Percentiles rank a stretch among this genome's conserved stretches.
Conservation (phyloP, 2,888 invertebrate species). For the Odontocolon sp. region DNA sequence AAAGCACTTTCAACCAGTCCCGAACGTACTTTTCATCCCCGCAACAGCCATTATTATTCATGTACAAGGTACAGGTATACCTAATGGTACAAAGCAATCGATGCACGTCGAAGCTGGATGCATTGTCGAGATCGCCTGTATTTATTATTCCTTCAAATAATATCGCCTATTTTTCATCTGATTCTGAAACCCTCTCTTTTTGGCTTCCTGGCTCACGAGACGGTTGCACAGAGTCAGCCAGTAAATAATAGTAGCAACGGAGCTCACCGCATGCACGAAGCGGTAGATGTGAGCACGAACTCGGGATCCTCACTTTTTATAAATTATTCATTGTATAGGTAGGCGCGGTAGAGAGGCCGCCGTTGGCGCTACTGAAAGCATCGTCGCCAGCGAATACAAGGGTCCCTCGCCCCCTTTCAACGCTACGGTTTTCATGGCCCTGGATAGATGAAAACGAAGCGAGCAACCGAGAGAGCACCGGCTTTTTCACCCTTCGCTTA, state of each 20-base stretch:
- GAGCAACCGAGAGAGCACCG: slow-evolving; percentile 51
- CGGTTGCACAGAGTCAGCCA: too few relatives aligned
- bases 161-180: too few relatives aligned
- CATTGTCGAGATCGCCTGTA: too few relatives aligned
- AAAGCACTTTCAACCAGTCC: too few relatives aligned
- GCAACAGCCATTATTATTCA: too few relatives aligned
- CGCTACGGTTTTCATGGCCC: slow-evolving; percentile 54
- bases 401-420: slow-evolving; percentile 42
- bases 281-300: slow-evolving; percentile 39
- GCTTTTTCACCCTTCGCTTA: slow-evolving; percentile 66
- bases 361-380: slow-evolving; percentile 46
- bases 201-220: too few relatives aligned
- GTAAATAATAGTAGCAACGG: background rate
- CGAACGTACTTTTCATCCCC: too few relatives aligned
- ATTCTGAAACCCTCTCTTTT: too few relatives aligned
- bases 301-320: slow-evolving; percentile 59
- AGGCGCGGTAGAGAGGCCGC: slow-evolving; percentile 42
- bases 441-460: slow-evolving; percentile 55
- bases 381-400: slow-evolving; percentile 39
- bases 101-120: too few relatives aligned
- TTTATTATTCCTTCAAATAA: too few relatives aligned
- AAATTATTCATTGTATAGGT: slow-evolving; percentile 64
- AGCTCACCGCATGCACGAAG: slow-evolving; percentile 8
- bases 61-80: too few relatives aligned
- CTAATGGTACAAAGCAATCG: too few relatives aligned